Evolutionary conservation across 2,888 invertebrate genomes (phyloP), one percentile per base, ranked within the genome.

Genomic region (Pocota personata): DNA sequence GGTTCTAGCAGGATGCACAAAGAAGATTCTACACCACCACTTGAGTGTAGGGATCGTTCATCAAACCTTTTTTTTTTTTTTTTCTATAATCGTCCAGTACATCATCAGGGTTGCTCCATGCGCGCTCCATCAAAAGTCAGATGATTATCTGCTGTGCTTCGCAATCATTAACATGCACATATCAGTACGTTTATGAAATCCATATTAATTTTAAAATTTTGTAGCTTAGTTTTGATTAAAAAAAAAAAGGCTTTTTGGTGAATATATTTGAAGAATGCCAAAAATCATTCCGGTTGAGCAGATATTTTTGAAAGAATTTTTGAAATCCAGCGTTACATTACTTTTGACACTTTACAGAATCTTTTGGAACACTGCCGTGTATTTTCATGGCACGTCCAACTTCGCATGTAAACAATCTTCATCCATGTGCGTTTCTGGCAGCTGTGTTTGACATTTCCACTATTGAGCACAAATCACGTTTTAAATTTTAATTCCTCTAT

Each of bases 121-220:
- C 10, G 50, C 52, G 24, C 50, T 52, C 62, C 27, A 62, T 62
- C 73, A 73, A 21, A 32, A 52, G 73, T 62, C 30, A 62, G 76
- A 69, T 82, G 46, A 24, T 69, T 64, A 76, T 82, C 69, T 48
- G 24, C 24, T 24, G 24, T 24, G 24, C 24, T 24, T 4, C 24
- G 2, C 24, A 24, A 4, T 4, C 24, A 4, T n/a, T n/a, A n/a
- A n/a, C n/a, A n/a, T 24, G 24, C 24, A 24, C 24, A 24, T 4
- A 24, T 24, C 2, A 2, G 24, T 4, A 24, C 24, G 24, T 55
- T 82, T 60, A 69, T 62, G 67, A 55, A 55, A 55, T 75, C 43
- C 35, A 43, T 67, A 37, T 14, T 12, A 66, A 32, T 60, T 19
- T 75, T 4, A 40, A 32, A 82, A 69, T 76, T 82, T 82, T n/a